Base-by-base conservation (phyloP, 2,888 invertebrate genomes). In the Ferrisia virgata region DNA sequence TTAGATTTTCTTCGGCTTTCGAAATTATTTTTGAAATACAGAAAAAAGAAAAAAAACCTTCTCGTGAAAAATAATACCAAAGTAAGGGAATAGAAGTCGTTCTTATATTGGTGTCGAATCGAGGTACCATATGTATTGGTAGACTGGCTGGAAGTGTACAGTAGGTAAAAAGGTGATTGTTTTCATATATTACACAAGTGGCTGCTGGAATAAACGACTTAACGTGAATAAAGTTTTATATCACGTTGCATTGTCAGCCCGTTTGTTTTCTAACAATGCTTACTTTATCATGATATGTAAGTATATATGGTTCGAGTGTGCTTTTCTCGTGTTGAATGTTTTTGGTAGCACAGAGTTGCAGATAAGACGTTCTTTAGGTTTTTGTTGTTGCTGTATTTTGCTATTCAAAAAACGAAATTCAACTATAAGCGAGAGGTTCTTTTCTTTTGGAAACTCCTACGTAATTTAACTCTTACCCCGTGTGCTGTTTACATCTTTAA, bases 111-210 rank as follows among this genome's bases (percentile, higher is more conserved):
- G n/a, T n/a, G 9, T 11, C 53, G 53, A 53, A 53, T n/a, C 4
- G n/a, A n/a, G n/a, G n/a, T n/a, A n/a, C n/a, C n/a, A n/a, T 36
- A 76, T 36, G 18, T 18, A 36, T 22, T 22, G 2, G 28, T 9
- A 76, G 72, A 76, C 72, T 36, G 1, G 6, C 36, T 4, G 36
- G 15, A n/a, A 5, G 9, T 11, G 33, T 76, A n/a, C n/a, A n/a
- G n/a, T n/a, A n/a, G n/a, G n/a, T n/a, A n/a, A 76, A 76, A 76
- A 76, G 36, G 36, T 36, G 72, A 76, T 76, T 76, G 72, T 76
- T 76, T 76, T 76, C 72, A 76, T 76, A 69, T 69, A 76, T 76
- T 36, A 76, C 72, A 36, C 36, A 36, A 76, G 72, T 76, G 72
- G n/a, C 72, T 76, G 36, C 72, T 18, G 72, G 11, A 36, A 33